These are phyloP conservation scores for Eulemur coronatus DNA, from an alignment of 2,797 vertebrate species.

Conservation along the genomic window DNA sequence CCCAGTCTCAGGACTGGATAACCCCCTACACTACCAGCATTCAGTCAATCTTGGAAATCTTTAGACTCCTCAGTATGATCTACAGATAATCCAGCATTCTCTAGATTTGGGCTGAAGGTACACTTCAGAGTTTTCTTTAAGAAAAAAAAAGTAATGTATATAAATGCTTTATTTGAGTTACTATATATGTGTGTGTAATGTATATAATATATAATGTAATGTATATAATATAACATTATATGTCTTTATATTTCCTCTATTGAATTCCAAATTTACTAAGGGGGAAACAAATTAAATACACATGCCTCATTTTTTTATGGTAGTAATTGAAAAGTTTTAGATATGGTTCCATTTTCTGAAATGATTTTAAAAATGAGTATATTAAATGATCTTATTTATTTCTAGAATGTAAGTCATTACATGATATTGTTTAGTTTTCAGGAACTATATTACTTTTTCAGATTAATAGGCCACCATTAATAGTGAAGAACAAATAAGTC, in stretches of 20 bases:
- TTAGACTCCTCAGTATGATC: not conserved
- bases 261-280: not conserved
- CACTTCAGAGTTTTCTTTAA: not conserved
- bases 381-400: not conserved
- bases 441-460: not conserved
- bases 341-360: not conserved
- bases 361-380: not conserved
- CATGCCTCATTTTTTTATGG: not conserved
- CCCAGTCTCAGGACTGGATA: not conserved
- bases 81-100: not conserved
- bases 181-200: not conserved
- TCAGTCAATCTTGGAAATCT: not conserved
- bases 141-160: not conserved
- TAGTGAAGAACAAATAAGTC: not conserved
- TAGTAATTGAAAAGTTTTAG: slow-evolving; percentile 4
- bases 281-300: not conserved
- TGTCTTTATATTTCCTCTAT: not conserved
- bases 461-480: not conserved
- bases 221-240: not conserved
- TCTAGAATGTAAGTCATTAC: not conserved
- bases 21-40: not conserved
- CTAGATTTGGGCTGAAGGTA: not conserved
- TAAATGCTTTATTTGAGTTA: not conserved
- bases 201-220: too few relatives aligned
- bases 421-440: not conserved